phyloP scores from a whole-genome alignment of 2,113 vertebrate genomes.

The Leiothrix lutea region DNA sequence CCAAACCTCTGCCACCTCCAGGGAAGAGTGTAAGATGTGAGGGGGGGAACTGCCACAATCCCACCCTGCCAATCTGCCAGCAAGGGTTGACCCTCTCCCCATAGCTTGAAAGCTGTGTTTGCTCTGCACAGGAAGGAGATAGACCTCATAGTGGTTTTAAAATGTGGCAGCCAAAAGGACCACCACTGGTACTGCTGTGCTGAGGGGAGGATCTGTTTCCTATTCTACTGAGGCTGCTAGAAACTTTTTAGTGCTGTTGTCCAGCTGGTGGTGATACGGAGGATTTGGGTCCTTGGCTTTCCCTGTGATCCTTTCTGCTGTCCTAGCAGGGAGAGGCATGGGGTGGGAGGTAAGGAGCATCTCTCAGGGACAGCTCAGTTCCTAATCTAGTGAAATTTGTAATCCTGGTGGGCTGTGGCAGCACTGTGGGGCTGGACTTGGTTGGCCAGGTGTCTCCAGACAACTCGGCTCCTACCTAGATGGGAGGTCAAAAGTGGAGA shows the following conservation, averaged over 20 bases:
- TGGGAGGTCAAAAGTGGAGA: background rate
- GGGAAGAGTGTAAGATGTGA: background rate
- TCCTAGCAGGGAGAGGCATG: background rate
- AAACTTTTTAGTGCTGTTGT: slow-evolving; percentile 6
- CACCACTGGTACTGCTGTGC: background rate
- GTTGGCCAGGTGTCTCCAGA: background rate
- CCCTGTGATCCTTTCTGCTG: background rate
- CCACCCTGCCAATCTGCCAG: background rate
- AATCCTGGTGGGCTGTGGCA: background rate
- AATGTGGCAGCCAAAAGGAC: background rate
- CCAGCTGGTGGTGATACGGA: background rate
- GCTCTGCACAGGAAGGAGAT: background rate
- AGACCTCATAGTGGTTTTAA: background rate
- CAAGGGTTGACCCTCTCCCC: background rate
- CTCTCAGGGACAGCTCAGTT: background rate
- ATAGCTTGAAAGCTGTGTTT: accelerated
- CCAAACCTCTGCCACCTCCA: background rate
- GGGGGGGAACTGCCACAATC: background rate
- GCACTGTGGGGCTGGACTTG: background rate
- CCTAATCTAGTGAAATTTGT: background rate
- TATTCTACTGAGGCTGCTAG: background rate
- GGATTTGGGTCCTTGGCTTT: background rate
- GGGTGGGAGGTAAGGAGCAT: background rate
- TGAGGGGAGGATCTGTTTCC: background rate
- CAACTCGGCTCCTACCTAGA: background rate